phyloP scores from a whole-genome alignment of 2,113 vertebrate species.

The Oryctolagus cuniculus region mOryCun1.1 NC_091453.1:7753001-7753500 shows the following conservation, averaged over 20 bases:
- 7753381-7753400: neutral
- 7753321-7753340: constrained; percentile 26
- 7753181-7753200: neutral
- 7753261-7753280: neutral
- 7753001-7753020: constrained; percentile 6
- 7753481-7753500: constrained; percentile 36
- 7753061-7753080: neutral
- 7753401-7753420: neutral
- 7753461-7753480: constrained; percentile 46
- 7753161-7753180: neutral
- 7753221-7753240: constrained; percentile 7
- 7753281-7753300: constrained; percentile 28
- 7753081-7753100: neutral
- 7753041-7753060: neutral
- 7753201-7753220: neutral
- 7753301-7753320: constrained; percentile 40
- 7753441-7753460: neutral
- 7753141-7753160: neutral
- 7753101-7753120: neutral
- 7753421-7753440: neutral
- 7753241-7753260: constrained; percentile 51
- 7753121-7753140: neutral
- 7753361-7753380: neutral
- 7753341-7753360: constrained; percentile 32
- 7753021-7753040: neutral